Percentiles rank a stretch among this genome's conserved stretches.
These are phyloP conservation scores for human DNA, from an alignment of 2,113 vertebrate genomes.

Conservation along the genomic window DNA sequence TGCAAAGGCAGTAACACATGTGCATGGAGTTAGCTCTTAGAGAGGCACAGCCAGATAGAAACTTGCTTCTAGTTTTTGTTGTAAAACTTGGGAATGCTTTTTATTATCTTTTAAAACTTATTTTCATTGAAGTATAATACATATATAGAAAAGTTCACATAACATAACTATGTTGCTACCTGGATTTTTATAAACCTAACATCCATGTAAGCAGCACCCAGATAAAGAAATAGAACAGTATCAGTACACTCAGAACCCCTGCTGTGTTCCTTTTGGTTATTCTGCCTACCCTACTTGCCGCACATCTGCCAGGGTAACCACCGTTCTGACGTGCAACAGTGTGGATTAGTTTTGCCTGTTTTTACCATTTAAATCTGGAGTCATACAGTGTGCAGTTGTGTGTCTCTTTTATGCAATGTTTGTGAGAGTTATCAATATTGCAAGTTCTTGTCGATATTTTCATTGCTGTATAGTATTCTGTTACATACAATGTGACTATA, in stretches of 20 bases:
- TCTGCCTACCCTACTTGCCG: background rate
- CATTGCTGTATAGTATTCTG: background rate
- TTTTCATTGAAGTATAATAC: background rate
- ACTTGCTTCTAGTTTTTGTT: background rate
- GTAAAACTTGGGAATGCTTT: background rate
- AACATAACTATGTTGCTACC: background rate
- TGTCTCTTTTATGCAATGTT: background rate
- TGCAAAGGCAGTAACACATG: accelerated
- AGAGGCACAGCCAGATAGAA: background rate
- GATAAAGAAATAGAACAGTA: background rate
- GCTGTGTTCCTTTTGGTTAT: accelerated
- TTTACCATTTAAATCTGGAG: background rate
- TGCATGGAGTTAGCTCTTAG: background rate
- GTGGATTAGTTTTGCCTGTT: background rate
- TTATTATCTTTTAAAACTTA: background rate
- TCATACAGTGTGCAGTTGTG: background rate
- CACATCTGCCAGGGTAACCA: accelerated
- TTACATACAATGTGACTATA: background rate
- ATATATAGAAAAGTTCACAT: background rate
- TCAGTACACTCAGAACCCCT: background rate
- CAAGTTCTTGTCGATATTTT: background rate
- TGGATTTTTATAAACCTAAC: background rate
- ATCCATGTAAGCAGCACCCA: background rate
- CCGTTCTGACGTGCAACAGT: background rate
- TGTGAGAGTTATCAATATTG: background rate